Evolutionary conservation across 1,140 invertebrate species (phyloP), one percentile per base, ranked within the genome.

Genomic region (Carposina sasakii): DNA sequence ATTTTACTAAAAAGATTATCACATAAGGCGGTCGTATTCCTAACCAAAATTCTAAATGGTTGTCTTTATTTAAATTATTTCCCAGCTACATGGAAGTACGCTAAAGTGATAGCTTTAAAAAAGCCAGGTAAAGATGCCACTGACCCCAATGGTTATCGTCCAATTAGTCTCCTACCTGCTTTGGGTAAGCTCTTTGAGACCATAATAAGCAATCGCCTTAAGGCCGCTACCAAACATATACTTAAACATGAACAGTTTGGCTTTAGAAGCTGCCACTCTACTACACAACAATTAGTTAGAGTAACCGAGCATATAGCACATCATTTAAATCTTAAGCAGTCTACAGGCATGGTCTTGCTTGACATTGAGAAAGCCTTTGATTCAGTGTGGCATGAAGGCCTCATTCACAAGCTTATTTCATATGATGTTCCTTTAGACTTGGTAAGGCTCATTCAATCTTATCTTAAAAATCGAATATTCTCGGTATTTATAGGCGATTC

Each of bases 161-260:
- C 74, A 0, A 78, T 81, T 8, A 75, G 63, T 19, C 57, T 81
- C 0, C 51, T 75, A 13, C 52, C 57, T n/a, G 50, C 37, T 5
- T 17, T 73, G 9, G 49, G 44, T 1, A 82, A 81, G 52, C 1
- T 78, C 2, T 40, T 62, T n/a, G 72, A 78, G 61, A 70, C n/a
- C 4, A 24, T 42, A 26, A 26, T 42, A 13, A 10, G 16, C 28
- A 17, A 12, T 10, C 40, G 40, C 4, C 12, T 42, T 12, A 26
- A 4, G n/a, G 5, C 12, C n/a, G 15, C 40, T 28, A 42, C 40
- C 15, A 19, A 42, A 16, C 21, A 42, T 24, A 12, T 42, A 6
- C 13, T 42, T 2, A 42, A 13, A 15, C 22, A 24, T 2, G 40
- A 42, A 26, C 40, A 42, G 23, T 42, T 42, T 26, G 40, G 40